Evolutionary conservation across 2,113 vertebrate genomes (phyloP).

Genomic region (Fregata magnificens): DNA sequence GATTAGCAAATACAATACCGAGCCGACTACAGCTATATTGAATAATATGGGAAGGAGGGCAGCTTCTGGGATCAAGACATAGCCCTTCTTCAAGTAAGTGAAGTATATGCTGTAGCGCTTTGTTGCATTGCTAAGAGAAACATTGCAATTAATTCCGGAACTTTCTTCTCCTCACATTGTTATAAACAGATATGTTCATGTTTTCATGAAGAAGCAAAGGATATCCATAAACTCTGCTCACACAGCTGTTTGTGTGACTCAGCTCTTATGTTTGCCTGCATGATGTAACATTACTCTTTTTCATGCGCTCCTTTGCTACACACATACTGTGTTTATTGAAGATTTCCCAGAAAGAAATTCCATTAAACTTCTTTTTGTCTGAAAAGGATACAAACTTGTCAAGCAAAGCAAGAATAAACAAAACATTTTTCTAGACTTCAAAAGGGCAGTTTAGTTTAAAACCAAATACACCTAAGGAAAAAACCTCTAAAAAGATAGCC

Average conservation of each 20-base stretch:
- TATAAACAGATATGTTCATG: background rate
- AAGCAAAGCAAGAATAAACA: background rate
- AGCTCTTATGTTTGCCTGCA: background rate
- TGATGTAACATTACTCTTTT: background rate
- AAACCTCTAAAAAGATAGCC: background rate
- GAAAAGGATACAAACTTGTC: background rate
- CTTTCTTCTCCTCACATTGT: background rate
- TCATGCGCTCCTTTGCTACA: background rate
- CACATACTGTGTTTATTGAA: background rate
- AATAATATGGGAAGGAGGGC: background rate
- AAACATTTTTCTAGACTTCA: background rate
- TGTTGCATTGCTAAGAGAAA: background rate
- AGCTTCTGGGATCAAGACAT: background rate
- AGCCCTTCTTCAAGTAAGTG: background rate
- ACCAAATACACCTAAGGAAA: background rate
- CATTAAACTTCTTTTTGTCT: background rate
- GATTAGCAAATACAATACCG: background rate
- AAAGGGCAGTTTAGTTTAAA: background rate
- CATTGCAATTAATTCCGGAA: background rate
- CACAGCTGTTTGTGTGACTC: background rate
- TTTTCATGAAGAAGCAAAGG: background rate
- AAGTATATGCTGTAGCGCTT: background rate
- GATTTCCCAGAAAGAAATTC: background rate
- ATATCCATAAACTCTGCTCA: background rate
- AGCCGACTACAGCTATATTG: background rate